A percentile compares a stretch with the other conserved stretches of the same genome.
phyloP scores from a whole-genome alignment of 2,113 vertebrate species.

The Clupea harengus region DNA sequence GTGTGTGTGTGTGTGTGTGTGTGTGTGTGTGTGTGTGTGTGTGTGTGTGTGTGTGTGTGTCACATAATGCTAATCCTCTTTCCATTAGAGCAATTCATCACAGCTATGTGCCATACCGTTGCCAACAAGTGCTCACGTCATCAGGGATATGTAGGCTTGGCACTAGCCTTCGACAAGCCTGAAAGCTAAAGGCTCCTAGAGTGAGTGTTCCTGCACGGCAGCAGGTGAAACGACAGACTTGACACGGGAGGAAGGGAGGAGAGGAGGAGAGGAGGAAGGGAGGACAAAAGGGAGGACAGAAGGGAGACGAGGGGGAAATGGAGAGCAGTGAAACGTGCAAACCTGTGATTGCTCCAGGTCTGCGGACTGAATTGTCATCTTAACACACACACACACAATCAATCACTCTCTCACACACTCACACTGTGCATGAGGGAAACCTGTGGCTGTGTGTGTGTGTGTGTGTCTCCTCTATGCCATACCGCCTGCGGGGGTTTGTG shows the following conservation, averaged over 20 bases:
- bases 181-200: neutral
- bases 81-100: neutral
- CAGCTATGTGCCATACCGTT: neutral
- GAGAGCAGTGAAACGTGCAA: conserved; percentile 15
- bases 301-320: neutral
- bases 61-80: neutral
- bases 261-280: neutral
- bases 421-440: neutral
- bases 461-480: neutral
- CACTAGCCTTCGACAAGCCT: neutral
- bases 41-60: neutral
- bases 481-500: neutral
- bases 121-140: conserved; percentile 10
- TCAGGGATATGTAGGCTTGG: neutral
- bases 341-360: conserved; percentile 15
- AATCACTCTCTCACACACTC: neutral
- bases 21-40: neutral
- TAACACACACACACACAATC: neutral
- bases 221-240: conserved; percentile 7
- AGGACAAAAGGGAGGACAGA: neutral
- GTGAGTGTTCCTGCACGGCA: neutral
- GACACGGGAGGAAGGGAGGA: neutral
- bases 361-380: neutral
- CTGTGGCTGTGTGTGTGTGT: neutral
- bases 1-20: neutral